These are phyloP conservation scores for Celastrina argiolus DNA, from an alignment of 2,888 invertebrate genomes.

Conservation along the genomic window DNA sequence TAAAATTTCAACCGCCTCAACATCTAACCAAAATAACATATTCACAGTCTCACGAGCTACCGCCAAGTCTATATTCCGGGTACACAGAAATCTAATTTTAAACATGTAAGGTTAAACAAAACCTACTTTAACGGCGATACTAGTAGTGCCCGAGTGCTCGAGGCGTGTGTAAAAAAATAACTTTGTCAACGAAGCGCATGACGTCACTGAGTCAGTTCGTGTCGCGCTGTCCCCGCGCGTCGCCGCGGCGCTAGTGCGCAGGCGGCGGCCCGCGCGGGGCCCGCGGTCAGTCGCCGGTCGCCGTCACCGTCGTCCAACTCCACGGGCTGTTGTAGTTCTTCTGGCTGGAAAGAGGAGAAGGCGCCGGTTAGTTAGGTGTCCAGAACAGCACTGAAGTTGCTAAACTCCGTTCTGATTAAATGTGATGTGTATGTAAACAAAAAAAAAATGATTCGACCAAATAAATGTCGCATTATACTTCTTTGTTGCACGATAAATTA, in stretches of 20 bases:
- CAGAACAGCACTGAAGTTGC: neutral
- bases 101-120: constrained; percentile 7
- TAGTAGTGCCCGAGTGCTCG: constrained; percentile 3
- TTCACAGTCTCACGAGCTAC: constrained; percentile 18
- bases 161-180: constrained; percentile 14
- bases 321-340: constrained; percentile 80
- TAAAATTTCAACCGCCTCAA: constrained; percentile 21
- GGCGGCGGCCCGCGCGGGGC: constrained; percentile 75
- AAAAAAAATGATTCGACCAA: too few species aligned
- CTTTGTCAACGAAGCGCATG: constrained; percentile 5
- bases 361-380: constrained; percentile 23
- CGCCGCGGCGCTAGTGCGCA: constrained; percentile 49
- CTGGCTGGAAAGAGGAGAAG: constrained; percentile 67
- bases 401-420: too few species aligned
- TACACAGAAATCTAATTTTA: constrained; percentile 9
- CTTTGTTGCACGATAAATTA: too few species aligned
- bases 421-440: too few species aligned
- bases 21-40: constrained; percentile 21
- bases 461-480: too few species aligned
- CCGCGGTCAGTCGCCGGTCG: constrained; percentile 81
- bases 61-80: constrained; percentile 11
- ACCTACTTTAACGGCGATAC: constrained; percentile 7
- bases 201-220: constrained; percentile 23
- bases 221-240: constrained; percentile 28
- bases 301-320: constrained; percentile 81